These are phyloP conservation scores for Microcebus ravelobensis DNA, from an alignment of 2,113 vertebrate genomes.

Conservation along the genomic window DNA sequence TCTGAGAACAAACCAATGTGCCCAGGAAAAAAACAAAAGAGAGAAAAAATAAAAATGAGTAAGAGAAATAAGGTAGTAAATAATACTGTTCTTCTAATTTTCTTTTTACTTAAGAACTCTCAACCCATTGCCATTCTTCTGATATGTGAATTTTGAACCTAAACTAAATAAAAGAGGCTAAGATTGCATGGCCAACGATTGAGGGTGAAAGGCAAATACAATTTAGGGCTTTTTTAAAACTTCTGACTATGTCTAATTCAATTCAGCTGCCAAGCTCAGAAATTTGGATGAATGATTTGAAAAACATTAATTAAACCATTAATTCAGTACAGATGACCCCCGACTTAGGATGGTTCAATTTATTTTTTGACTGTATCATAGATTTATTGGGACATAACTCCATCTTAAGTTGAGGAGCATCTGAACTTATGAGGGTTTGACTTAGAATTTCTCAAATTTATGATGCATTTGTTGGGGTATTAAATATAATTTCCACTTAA, in stretches of 20 bases:
- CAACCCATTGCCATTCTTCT: not conserved
- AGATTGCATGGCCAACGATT: not conserved
- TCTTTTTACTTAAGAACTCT: not conserved
- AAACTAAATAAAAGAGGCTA: not conserved
- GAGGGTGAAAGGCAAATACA: not conserved
- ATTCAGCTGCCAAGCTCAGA: not conserved
- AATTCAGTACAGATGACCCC: not conserved
- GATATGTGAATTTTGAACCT: not conserved
- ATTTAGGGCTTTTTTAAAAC: not conserved
- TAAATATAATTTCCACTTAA: no score
- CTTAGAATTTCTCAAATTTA: no score
- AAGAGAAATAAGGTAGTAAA: not conserved
- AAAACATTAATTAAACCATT: not conserved
- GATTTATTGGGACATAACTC: not conserved
- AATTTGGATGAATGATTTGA: not conserved
- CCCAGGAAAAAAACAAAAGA: not conserved
- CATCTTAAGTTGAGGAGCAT: not conserved
- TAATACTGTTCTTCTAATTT: not conserved
- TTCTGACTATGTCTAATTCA: constrained; percentile 1
- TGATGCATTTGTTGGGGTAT: no score
- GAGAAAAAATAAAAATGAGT: not conserved
- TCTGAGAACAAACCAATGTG: not conserved
- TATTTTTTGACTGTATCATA: not conserved
- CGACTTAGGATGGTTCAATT: not conserved
- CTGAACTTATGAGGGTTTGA: no score